Evolutionary conservation across 2,888 invertebrate species (phyloP).

Genomic region (Tinea pellionella): DNA sequence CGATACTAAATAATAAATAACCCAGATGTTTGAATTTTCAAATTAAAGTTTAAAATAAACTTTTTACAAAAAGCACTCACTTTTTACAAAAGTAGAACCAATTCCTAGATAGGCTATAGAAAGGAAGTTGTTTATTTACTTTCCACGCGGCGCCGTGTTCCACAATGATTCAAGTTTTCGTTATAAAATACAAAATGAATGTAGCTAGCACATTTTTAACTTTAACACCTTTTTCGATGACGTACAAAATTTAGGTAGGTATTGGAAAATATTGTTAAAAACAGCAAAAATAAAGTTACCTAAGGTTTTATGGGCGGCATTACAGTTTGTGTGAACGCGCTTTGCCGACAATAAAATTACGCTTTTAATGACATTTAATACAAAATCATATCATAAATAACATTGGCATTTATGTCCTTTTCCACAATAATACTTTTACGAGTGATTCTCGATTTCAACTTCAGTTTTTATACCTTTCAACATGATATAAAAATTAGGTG

Average conservation of each 20-base stretch:
- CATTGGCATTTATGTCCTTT: not conserved
- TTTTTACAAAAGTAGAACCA: too few species aligned
- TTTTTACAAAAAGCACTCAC: too few species aligned
- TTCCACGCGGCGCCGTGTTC: not conserved
- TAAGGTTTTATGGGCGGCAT: not conserved
- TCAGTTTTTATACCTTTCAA: not conserved
- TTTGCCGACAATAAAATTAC: not conserved
- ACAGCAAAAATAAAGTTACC: not conserved
- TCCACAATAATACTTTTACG: constrained; percentile 8
- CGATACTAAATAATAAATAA: not conserved
- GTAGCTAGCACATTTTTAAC: not conserved
- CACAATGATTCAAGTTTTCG: not conserved
- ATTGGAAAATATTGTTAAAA: not conserved
- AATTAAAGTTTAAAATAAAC: too few species aligned
- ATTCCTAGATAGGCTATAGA: too few species aligned
- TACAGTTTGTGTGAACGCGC: constrained; percentile 3
- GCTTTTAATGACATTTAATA: not conserved
- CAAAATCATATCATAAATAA: constrained; percentile 5
- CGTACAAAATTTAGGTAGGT: not conserved
- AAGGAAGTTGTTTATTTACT: too few species aligned
- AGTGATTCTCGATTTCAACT: not conserved
- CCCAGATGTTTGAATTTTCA: too few species aligned
- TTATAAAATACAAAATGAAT: not conserved
- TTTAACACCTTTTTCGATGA: not conserved
- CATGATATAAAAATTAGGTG: not conserved